These are phyloP conservation scores for Crocallis elinguaria DNA, from an alignment of 2,888 invertebrate genomes.

Conservation along the genomic window DNA sequence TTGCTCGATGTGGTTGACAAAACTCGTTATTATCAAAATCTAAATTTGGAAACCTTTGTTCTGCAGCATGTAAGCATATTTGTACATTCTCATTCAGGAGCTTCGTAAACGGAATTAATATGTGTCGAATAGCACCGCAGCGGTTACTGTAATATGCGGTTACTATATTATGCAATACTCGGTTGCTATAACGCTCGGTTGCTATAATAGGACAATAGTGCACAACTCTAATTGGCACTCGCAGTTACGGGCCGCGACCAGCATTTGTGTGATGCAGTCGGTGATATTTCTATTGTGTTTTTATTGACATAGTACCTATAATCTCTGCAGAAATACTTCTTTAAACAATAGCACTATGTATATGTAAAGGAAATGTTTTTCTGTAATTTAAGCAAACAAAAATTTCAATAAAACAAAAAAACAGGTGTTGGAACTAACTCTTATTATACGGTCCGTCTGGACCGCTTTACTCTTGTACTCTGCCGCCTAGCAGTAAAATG, in stretches of 20 bases:
- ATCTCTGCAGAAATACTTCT: background rate
- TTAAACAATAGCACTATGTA: no score
- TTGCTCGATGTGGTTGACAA: no score
- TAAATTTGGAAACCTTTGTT: background rate
- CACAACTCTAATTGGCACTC: conserved; percentile 42
- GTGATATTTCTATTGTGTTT: conserved; percentile 34
- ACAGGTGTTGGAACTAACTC: no score
- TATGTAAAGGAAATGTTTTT: no score
- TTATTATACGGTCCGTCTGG: no score
- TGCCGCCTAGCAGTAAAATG: no score
- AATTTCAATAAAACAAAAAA: no score
- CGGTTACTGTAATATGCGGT: conserved; percentile 10
- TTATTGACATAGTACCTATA: conserved; percentile 17
- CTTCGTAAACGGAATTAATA: conserved; percentile 23
- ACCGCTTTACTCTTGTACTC: no score
- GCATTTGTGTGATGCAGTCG: conserved; percentile 28
- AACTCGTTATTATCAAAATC: no score
- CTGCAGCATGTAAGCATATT: background rate
- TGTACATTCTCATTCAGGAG: background rate
- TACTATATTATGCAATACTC: conserved; percentile 2
- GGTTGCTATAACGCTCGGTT: conserved; percentile 1
- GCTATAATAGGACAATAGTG: conserved; percentile 34
- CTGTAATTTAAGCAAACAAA: no score
- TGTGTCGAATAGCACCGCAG: conserved; percentile 24
- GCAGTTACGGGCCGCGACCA: conserved; percentile 25